These are phyloP conservation scores for Brachypteracias leptosomus DNA, from an alignment of 2,113 vertebrate genomes.

Conservation along the genomic window DNA sequence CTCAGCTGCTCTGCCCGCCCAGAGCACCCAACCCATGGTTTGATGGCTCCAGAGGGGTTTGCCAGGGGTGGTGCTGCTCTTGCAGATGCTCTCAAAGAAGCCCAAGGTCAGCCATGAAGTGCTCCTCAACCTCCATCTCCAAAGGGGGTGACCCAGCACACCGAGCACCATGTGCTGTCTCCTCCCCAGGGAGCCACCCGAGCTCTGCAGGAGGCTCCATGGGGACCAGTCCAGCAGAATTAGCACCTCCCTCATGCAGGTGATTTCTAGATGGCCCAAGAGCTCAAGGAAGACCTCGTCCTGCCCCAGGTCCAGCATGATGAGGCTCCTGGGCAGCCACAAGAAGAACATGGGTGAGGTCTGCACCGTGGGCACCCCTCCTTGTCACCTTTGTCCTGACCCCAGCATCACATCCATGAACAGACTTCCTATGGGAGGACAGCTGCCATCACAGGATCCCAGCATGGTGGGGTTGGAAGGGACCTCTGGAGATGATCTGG, in stretches of 20 bases:
- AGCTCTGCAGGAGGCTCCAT: rapidly evolving
- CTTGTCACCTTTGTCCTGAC: neutral
- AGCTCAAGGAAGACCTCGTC: neutral
- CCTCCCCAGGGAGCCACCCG: rapidly evolving
- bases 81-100: neutral
- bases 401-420: neutral
- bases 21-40: rapidly evolving
- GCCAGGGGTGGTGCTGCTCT: rapidly evolving
- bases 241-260: neutral
- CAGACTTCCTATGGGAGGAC: neutral
- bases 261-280: neutral
- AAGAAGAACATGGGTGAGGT: neutral
- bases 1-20: neutral
- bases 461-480: neutral
- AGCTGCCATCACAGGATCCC: neutral
- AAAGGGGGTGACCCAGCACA: rapidly evolving
- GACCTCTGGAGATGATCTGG: neutral
- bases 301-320: rapidly evolving
- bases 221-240: neutral
- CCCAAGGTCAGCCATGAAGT: neutral
- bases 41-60: rapidly evolving
- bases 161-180: neutral
- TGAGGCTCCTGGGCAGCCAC: neutral
- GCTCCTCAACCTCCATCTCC: neutral
- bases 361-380: rapidly evolving